A percentile compares a stretch with the other conserved stretches of the same genome.
Evolutionary conservation across 1,140 invertebrate species (phyloP).

Genomic region (Tetramorium simillimum): DNA sequence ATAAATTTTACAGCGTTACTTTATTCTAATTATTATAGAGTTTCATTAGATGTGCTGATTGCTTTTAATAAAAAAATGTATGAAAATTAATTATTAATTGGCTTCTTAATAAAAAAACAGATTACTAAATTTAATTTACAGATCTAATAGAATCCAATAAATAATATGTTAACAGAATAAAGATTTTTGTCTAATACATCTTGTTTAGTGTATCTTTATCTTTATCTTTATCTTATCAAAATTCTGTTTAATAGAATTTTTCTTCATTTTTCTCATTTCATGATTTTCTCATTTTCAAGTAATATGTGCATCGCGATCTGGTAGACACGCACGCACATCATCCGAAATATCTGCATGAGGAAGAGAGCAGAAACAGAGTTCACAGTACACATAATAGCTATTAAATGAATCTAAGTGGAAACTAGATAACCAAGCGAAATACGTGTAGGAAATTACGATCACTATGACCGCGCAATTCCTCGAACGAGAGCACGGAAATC

Average conservation of each 20-base stretch:
- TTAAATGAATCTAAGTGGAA: slow-evolving; percentile 4
- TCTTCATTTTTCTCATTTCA: not conserved
- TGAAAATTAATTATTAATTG: not conserved
- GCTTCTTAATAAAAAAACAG: not conserved
- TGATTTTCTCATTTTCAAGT: not conserved
- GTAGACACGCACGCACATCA: not conserved
- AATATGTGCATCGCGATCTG: not conserved
- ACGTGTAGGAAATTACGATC: slow-evolving; percentile 42
- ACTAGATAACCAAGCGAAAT: slow-evolving; percentile 35
- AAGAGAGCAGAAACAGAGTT: not conserved
- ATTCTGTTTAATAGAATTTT: not conserved
- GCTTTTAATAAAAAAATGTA: not conserved
- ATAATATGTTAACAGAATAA: not conserved
- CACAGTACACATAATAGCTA: not conserved
- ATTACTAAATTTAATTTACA: not conserved
- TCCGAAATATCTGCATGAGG: not conserved
- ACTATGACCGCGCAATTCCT: slow-evolving; percentile 21
- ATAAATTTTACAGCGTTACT: not conserved
- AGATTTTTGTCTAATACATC: not conserved
- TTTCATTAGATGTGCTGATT: not conserved
- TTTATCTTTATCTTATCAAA: not conserved
- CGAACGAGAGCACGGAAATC: slow-evolving; percentile 70
- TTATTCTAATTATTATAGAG: not conserved
- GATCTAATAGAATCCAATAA: not conserved
- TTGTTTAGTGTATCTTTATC: not conserved